Evolutionary conservation across 2,113 vertebrate species (phyloP).

Genomic region (Brienomyrus brachyistius): DNA sequence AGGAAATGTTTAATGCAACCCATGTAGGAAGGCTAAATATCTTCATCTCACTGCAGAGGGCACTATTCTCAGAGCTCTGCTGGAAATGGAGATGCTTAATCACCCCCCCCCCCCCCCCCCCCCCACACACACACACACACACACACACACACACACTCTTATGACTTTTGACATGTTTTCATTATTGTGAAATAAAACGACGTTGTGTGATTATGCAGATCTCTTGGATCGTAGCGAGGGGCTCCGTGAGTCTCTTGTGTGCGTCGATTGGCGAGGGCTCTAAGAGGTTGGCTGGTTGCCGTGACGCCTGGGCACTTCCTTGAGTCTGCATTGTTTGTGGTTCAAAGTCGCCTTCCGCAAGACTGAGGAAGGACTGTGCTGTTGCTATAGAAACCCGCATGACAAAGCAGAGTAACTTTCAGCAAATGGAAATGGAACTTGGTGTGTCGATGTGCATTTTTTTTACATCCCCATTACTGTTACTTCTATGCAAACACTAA

Average conservation of each 20-base stretch:
- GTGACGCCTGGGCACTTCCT: not conserved
- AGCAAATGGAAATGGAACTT: not conserved
- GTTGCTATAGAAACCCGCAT: not conserved
- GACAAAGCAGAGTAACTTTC: not conserved
- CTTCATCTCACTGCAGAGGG: not conserved
- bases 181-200: not conserved
- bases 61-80: not conserved
- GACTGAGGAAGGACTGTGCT: not conserved
- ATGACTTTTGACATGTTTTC: not conserved
- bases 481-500: not conserved
- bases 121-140: not conserved
- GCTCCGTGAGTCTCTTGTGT: not conserved
- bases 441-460: not conserved
- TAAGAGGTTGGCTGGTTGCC: not conserved
- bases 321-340: not conserved
- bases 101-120: too few species aligned
- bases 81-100: not conserved
- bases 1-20: not conserved
- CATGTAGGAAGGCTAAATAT: not conserved
- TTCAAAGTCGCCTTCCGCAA: not conserved
- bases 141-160: not conserved
- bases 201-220: not conserved
- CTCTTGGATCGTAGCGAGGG: not conserved
- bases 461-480: not conserved
- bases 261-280: not conserved